Percentiles rank a stretch among this genome's conserved stretches.
phyloP scores from a whole-genome alignment of 2,797 vertebrate genomes.

The Euthynnus affinis region DNA sequence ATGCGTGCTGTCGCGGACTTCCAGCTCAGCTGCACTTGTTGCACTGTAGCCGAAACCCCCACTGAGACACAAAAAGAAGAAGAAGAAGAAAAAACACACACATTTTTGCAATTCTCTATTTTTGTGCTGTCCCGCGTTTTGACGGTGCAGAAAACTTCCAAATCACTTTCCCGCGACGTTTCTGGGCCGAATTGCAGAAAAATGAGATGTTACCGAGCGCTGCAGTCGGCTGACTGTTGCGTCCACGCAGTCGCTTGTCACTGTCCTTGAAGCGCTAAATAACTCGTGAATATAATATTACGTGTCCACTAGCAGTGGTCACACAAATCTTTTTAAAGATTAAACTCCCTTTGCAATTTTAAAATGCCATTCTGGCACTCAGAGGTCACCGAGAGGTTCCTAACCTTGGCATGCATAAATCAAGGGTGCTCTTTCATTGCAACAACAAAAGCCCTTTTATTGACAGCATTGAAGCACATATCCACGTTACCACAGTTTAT shows the following conservation, averaged over 20 bases:
- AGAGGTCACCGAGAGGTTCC: slow-evolving; percentile 75
- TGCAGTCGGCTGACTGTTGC: neutral
- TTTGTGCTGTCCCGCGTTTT: rapidly evolving
- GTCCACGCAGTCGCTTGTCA: slow-evolving; percentile 31
- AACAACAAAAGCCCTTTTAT: slow-evolving; percentile 75
- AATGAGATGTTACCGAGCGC: slow-evolving; percentile 4
- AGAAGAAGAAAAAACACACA: neutral
- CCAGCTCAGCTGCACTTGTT: slow-evolving; percentile 81
- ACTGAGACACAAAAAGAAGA: neutral
- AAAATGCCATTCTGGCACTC: slow-evolving; percentile 61
- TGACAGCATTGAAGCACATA: slow-evolving; percentile 52
- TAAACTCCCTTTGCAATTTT: slow-evolving; percentile 53
- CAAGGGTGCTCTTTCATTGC: slow-evolving; percentile 70
- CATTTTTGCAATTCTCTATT: rapidly evolving
- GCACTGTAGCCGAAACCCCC: slow-evolving; percentile 27
- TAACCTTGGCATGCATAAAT: slow-evolving; percentile 78
- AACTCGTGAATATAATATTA: slow-evolving; percentile 33
- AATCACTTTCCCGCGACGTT: neutral
- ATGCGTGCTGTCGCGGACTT: slow-evolving; percentile 58
- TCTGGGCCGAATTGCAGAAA: neutral
- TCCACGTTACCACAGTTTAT: slow-evolving; percentile 46
- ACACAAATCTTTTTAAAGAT: slow-evolving; percentile 50
- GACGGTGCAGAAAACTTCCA: rapidly evolving
- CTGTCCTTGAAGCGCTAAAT: slow-evolving; percentile 42
- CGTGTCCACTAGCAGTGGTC: neutral